Percentiles rank a stretch among this genome's conserved stretches.
Evolutionary conservation across 2,797 vertebrate genomes (phyloP).

Genomic region (Fistularia commersonii): DNA sequence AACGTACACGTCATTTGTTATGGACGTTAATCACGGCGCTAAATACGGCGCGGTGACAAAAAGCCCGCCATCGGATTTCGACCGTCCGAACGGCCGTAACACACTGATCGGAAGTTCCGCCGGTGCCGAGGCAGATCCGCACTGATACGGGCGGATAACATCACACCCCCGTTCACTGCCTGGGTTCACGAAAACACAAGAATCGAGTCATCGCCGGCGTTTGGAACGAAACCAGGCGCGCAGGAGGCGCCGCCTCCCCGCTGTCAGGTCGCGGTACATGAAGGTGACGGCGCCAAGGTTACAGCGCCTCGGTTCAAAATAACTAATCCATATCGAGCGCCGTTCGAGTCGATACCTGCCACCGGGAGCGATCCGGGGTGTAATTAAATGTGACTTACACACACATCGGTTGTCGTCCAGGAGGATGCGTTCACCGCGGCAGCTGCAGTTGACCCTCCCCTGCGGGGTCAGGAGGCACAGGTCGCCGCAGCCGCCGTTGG

Average conservation of each 20-base stretch:
- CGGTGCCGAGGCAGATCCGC: too few relatives aligned
- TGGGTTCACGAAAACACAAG: too few relatives aligned
- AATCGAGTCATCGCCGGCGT: too few relatives aligned
- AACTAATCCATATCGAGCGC: conserved; percentile 7
- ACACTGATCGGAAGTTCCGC: too few relatives aligned
- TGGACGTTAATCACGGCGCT: too few relatives aligned
- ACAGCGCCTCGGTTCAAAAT: conserved; percentile 12
- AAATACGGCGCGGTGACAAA: too few relatives aligned
- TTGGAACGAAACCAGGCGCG: too few relatives aligned
- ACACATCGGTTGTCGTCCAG: conserved; percentile 97
- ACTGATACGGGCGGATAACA: too few relatives aligned
- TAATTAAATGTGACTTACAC: conserved; percentile 83
- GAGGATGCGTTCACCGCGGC: conserved; percentile 89
- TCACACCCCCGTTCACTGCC: too few relatives aligned
- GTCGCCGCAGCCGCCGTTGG: conserved; percentile 96
- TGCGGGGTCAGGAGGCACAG: conserved; percentile 90
- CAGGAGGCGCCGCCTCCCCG: conserved; percentile 2
- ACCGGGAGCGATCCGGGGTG: background rate
- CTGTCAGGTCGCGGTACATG: conserved; percentile 8
- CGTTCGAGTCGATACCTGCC: conserved; percentile 23
- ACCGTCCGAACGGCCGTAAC: too few relatives aligned
- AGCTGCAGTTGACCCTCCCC: conserved; percentile 92
- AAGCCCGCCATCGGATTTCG: too few relatives aligned
- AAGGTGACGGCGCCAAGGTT: background rate
- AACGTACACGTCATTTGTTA: too few relatives aligned